Evolutionary conservation across 92 coral and sea anemone genomes (phyloP).

Genomic region (Epizoanthus fatuus): DNA sequence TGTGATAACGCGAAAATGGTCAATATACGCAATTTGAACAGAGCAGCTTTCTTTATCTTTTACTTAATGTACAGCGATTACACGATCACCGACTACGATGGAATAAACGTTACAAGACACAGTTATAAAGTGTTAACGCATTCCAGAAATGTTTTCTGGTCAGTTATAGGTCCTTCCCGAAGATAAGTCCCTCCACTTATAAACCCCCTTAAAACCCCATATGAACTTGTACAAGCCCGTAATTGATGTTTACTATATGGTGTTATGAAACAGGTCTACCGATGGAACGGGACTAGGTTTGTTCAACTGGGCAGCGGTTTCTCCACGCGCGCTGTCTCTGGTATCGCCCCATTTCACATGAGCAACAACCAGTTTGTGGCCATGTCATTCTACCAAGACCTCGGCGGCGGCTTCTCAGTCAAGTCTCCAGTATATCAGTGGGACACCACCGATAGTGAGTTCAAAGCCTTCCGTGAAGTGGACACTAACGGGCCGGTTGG

Average conservation of each 20-base stretch:
- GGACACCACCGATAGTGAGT: conserved; percentile 63
- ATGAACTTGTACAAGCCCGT: too few relatives aligned
- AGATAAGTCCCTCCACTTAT: too few relatives aligned
- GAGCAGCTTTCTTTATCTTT: too few relatives aligned
- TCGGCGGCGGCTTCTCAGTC: conserved; percentile 68
- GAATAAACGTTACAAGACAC: too few relatives aligned
- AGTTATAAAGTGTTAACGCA: too few relatives aligned
- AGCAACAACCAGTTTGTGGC: conserved; percentile 76
- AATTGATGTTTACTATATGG: background rate
- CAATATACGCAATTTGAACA: too few relatives aligned
- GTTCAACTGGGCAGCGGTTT: conserved; percentile 61
- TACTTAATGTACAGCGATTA: too few relatives aligned
- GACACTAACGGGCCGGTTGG: conserved; percentile 89
- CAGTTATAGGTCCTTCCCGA: too few relatives aligned
- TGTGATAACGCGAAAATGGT: too few relatives aligned
- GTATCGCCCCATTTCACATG: conserved; percentile 79
- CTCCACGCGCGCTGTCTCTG: conserved; percentile 92
- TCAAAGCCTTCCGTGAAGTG: conserved; percentile 73
- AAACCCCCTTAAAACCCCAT: too few relatives aligned
- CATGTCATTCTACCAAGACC: conserved; percentile 83
- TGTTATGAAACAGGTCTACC: conserved; percentile 71
- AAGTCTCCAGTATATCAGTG: conserved; percentile 89
- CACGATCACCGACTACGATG: too few relatives aligned
- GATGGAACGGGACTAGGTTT: conserved; percentile 71
- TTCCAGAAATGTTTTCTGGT: too few relatives aligned